Evolutionary conservation across 2,888 invertebrate species (phyloP).

Genomic region (Latrodectus elegans): DNA sequence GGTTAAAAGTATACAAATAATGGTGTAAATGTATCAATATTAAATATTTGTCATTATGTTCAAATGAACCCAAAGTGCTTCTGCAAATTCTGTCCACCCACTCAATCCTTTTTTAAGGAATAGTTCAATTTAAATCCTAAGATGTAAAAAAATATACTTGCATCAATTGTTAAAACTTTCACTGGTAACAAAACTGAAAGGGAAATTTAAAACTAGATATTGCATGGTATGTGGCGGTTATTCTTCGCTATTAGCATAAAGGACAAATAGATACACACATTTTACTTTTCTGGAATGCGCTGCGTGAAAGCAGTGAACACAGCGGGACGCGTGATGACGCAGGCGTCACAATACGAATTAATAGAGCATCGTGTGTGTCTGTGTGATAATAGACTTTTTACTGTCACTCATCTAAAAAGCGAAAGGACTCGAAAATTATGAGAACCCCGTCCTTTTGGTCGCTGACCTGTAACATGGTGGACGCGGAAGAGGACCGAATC

Average conservation of each 20-base stretch:
- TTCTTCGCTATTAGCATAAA: background rate
- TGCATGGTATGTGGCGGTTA: too few species aligned
- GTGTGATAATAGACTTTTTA: slow-evolving; percentile 36
- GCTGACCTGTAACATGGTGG: slow-evolving; percentile 26
- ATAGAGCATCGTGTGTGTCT: slow-evolving; percentile 39
- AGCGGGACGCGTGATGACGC: background rate
- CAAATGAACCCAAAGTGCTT: too few species aligned
- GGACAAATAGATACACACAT: background rate
- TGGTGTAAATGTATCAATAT: too few species aligned
- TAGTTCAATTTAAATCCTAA: too few species aligned
- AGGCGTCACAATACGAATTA: slow-evolving; percentile 37
- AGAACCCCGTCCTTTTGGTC: background rate
- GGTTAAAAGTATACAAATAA: too few species aligned
- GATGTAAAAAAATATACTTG: too few species aligned
- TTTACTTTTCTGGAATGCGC: background rate
- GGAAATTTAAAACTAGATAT: background rate
- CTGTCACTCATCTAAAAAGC: slow-evolving; percentile 12
- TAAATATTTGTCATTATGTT: too few species aligned
- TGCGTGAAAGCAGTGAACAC: slow-evolving; percentile 13
- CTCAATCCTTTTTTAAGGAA: too few species aligned
- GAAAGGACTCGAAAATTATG: background rate
- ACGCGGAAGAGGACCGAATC: slow-evolving; percentile 6
- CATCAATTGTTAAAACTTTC: too few species aligned
- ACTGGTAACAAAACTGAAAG: background rate
- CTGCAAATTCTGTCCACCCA: too few species aligned